phyloP scores from a whole-genome alignment of 2,888 invertebrate genomes.

The Lasiommata megera region DNA sequence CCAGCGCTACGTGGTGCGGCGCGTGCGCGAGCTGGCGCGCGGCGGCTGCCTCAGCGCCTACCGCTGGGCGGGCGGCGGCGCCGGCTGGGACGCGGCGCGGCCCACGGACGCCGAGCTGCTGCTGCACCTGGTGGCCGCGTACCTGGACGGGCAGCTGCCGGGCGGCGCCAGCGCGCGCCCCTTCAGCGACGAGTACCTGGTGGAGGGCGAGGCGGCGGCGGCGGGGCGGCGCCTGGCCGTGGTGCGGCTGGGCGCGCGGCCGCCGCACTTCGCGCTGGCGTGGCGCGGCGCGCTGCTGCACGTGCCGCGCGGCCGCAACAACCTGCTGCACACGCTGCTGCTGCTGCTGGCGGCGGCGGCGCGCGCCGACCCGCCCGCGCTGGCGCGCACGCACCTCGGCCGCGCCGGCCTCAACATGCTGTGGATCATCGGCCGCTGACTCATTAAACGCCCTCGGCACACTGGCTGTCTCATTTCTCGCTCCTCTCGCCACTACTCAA shows the following conservation, averaged over 20 bases:
- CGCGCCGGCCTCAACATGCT: constrained; percentile 86
- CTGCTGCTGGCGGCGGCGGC: constrained; percentile 89
- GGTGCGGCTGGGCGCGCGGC: constrained; percentile 54
- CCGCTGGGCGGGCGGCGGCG: constrained; percentile 92
- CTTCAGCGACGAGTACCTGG: constrained; percentile 54
- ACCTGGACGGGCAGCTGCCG: constrained; percentile 91
- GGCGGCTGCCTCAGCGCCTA: constrained; percentile 95
- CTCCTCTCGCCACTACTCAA: too few species aligned
- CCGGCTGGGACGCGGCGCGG: constrained; percentile 90
- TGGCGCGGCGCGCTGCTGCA: constrained; percentile 62
- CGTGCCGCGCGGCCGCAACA: constrained; percentile 86
- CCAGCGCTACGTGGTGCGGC: constrained; percentile 91
- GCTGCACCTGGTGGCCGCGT: constrained; percentile 91
- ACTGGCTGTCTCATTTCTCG: constrained; percentile 40
- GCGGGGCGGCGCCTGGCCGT: constrained; percentile 67
- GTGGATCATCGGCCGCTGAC: constrained; percentile 86
- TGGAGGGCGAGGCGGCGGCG: constrained; percentile 60
- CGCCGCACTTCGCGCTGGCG: constrained; percentile 84
- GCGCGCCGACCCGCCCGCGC: constrained; percentile 81
- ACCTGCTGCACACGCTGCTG: constrained; percentile 92
- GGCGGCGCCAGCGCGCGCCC: constrained; percentile 53
- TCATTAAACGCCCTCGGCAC: too few species aligned
- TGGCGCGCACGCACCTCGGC: constrained; percentile 59
- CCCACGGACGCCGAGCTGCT: constrained; percentile 95
- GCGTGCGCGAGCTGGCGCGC: constrained; percentile 86